A percentile compares a stretch with the other conserved stretches of the same genome.
Conservation (phyloP, 2,888 invertebrate genomes). For the Drosophila peninsularis region DNA sequence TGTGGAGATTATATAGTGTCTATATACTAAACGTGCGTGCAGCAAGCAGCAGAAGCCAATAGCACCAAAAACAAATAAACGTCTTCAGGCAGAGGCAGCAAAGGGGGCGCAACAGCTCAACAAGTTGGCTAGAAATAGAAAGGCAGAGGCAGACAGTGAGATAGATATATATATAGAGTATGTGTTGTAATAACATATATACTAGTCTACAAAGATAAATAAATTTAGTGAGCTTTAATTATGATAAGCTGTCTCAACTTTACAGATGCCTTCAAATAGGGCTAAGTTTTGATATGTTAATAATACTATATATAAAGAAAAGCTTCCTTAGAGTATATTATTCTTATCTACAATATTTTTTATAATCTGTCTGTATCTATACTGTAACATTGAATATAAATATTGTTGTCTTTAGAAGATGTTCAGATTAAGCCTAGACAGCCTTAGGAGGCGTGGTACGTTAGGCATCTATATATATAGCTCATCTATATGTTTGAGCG, state of each 20-base stretch:
- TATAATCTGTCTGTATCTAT: too few relatives aligned
- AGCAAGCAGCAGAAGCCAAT: slow-evolving; percentile 29
- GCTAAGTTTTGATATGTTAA: too few relatives aligned
- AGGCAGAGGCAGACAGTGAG: neutral
- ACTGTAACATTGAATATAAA: neutral
- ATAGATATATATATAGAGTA: neutral
- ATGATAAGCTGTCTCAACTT: neutral
- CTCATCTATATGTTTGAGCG: neutral
- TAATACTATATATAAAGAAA: neutral
- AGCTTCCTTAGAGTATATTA: neutral
- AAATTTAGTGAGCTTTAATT: neutral
- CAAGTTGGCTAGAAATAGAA: slow-evolving; percentile 19
- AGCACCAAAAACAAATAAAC: slow-evolving; percentile 20
- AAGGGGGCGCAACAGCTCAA: slow-evolving; percentile 40
- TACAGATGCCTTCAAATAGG: neutral
- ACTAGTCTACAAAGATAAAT: neutral
- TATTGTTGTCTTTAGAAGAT: neutral
- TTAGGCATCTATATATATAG: neutral
- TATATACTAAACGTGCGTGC: slow-evolving; percentile 15
- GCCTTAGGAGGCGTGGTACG: too few relatives aligned
- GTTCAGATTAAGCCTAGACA: neutral
- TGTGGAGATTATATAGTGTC: slow-evolving; percentile 28
- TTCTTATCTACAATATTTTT: neutral
- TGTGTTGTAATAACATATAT: too few relatives aligned
- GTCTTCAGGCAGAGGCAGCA: slow-evolving; percentile 23